phyloP scores from a whole-genome alignment of 2,113 vertebrate genomes.

The Urocynchramus pylzowi region DNA sequence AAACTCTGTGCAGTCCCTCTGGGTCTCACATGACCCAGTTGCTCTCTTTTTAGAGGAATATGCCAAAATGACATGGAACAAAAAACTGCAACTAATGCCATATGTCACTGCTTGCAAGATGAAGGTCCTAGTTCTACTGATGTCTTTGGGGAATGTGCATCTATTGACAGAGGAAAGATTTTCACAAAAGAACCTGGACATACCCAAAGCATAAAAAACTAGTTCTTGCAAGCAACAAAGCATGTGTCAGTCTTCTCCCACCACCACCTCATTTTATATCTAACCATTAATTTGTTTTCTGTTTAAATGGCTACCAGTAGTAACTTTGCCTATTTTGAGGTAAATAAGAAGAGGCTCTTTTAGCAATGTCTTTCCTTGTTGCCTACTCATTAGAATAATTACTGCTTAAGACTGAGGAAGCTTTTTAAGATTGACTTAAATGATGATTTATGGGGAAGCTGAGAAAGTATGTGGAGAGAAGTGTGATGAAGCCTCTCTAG shows the following conservation, averaged over 20 bases:
- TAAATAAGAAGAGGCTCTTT: background rate
- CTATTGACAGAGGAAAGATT: background rate
- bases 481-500: background rate
- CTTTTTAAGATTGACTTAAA: background rate
- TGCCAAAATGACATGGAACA: background rate
- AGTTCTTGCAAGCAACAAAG: background rate
- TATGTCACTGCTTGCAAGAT: background rate
- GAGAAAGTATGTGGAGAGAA: background rate
- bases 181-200: background rate
- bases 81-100: background rate
- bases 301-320: background rate
- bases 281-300: background rate
- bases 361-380: background rate
- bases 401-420: background rate
- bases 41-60: background rate
- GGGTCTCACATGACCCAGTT: background rate
- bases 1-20: background rate
- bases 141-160: background rate
- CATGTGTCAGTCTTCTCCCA: background rate
- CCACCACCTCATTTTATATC: background rate
- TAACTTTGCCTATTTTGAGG: background rate
- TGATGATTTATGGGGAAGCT: background rate
- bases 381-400: background rate
- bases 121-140: background rate
- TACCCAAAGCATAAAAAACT: background rate